Evolutionary conservation across 2,113 vertebrate genomes (phyloP).

Genomic region (Leuciscus idus): DNA sequence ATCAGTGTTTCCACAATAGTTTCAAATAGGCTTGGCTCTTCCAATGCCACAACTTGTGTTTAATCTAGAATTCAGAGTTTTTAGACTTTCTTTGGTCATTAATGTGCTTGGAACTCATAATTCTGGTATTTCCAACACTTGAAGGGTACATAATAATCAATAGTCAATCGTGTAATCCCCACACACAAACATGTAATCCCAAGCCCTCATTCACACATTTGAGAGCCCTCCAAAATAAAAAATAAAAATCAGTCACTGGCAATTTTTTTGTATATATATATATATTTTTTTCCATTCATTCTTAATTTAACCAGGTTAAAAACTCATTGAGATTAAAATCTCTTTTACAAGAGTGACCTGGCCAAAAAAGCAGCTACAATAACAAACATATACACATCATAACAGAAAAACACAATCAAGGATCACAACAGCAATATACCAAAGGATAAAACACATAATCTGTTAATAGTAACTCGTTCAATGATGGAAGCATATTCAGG

Average conservation of each 20-base stretch:
- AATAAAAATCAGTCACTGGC: background rate
- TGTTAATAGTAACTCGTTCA: too few relatives aligned
- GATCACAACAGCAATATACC: too few relatives aligned
- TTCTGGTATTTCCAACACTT: background rate
- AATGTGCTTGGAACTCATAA: background rate
- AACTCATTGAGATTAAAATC: too few relatives aligned
- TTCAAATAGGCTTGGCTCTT: background rate
- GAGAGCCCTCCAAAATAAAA: background rate
- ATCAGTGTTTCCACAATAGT: background rate
- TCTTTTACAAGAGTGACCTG: too few relatives aligned
- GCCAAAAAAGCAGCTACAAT: too few relatives aligned
- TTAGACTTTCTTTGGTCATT: background rate
- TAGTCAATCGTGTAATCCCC: background rate
- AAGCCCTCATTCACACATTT: background rate
- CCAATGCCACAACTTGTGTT: background rate
- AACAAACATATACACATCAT: too few relatives aligned
- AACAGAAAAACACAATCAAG: too few relatives aligned
- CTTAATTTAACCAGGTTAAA: too few relatives aligned
- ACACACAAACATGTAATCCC: background rate
- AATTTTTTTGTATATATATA: background rate
- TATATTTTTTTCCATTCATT: too few relatives aligned
- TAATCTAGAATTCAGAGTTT: background rate
- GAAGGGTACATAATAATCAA: background rate
- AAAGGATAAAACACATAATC: too few relatives aligned
- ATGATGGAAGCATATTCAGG: too few relatives aligned